Evolutionary conservation across 1,140 invertebrate genomes (phyloP).

Genomic region (Doryteuthis pealeii): DNA sequence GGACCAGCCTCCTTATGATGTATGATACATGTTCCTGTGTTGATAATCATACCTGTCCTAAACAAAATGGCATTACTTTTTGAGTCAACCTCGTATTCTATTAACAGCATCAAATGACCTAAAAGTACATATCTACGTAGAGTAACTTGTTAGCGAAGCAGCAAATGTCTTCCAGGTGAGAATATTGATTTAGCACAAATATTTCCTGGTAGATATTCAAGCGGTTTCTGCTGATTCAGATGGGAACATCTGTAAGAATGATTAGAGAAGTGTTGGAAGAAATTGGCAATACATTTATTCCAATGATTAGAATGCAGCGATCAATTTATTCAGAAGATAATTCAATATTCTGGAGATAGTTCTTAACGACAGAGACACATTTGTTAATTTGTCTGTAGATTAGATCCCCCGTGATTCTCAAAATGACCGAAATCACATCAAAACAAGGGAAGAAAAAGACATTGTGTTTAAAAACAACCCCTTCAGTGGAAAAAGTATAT

Average conservation of each 20-base stretch:
- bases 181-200: constrained; percentile 51
- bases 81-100: no score
- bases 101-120: no score
- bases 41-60: no score
- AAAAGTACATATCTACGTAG: no score
- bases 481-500: no score
- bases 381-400: constrained; percentile 57
- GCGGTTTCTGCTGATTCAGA: constrained; percentile 59
- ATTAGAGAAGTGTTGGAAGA: constrained; percentile 52
- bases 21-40: no score
- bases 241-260: constrained; percentile 52
- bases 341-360: constrained; percentile 59
- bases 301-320: constrained; percentile 49
- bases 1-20: no score
- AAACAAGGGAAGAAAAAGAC: no score
- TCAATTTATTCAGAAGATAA: constrained; percentile 55
- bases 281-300: neutral
- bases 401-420: constrained; percentile 59
- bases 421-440: constrained; percentile 44
- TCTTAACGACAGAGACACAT: constrained; percentile 57
- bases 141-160: no score
- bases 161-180: constrained; percentile 58
- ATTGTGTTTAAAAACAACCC: no score
- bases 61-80: no score
- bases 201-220: constrained; percentile 37